phyloP scores from a whole-genome alignment of 2,113 vertebrate species.

The Coptodon rendalli region DNA sequence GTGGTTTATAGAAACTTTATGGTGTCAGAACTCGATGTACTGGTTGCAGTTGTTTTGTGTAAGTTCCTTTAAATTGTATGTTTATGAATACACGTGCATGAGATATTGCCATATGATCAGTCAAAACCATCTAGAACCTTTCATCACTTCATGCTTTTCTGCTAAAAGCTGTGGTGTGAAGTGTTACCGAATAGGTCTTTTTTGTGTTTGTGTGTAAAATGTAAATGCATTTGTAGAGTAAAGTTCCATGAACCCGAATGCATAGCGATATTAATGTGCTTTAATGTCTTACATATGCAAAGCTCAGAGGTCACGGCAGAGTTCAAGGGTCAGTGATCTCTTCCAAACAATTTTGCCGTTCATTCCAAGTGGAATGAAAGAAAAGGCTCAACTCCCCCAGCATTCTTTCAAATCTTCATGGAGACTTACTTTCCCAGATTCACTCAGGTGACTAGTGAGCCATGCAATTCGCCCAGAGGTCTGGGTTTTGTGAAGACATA shows the following conservation, averaged over 20 bases:
- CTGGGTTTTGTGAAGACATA: neutral
- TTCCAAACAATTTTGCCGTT: constrained; percentile 76
- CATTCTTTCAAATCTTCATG: constrained; percentile 61
- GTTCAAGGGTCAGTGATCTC: constrained; percentile 73
- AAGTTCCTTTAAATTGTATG: neutral
- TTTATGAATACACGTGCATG: neutral
- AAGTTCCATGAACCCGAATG: constrained; percentile 12
- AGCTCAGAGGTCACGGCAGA: constrained; percentile 60
- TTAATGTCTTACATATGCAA: constrained; percentile 79
- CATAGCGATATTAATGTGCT: constrained; percentile 66
- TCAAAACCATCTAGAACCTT: neutral
- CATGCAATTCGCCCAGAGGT: neutral
- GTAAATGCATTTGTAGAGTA: neutral
- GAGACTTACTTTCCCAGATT: constrained; percentile 42
- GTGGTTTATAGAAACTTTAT: constrained; percentile 27
- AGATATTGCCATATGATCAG: neutral
- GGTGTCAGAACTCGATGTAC: neutral
- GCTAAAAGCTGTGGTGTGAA: neutral
- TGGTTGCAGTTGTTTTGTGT: neutral
- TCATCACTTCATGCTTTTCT: neutral
- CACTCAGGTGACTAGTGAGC: constrained; percentile 11
- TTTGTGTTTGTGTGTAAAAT: neutral
- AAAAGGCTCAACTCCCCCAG: constrained; percentile 55
- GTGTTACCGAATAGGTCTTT: neutral
- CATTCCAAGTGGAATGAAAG: constrained; percentile 67